Evolutionary conservation across 2,113 vertebrate genomes (phyloP), one percentile per base, ranked within the genome.

Genomic region (Larimichthys polyactis): DNA sequence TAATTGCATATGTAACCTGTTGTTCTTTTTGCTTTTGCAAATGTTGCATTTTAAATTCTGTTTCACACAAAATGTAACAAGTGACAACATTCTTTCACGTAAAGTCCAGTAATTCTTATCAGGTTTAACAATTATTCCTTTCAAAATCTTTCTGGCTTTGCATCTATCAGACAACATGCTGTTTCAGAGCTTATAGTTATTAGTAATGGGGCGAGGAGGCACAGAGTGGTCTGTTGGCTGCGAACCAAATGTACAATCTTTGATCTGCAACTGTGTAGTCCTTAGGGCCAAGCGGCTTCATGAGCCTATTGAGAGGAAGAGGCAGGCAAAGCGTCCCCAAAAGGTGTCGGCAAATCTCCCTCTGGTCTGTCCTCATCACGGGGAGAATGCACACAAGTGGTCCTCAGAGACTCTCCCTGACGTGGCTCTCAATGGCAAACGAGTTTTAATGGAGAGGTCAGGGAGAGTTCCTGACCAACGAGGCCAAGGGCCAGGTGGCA

Each of bases 401-500:
- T 83, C 95, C 93, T 88, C n/a, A 7, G 95, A 91, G 92, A 91
- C 83, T 65, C 73, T 65, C 89, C 75, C 85, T 82, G 84, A 86
- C 75, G 82, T 77, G 77, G 80, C 77, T 85, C 90, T 92, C 82
- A 73, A 77, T 86, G 87, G 91, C 87, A 94, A 93, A 93, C 63
- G 72, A 90, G 90, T 93, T 94, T 92, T 92, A 91, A 87, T 82
- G 79, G 82, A 80, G 92, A 86, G 94, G 93, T 94, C 94, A 94
- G 90, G 48, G 83, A 92, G 93, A 93, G 94, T 95, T 94, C 91
- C 81, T 69, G 62, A 90, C 84, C 92, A 90, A 67, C 73, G 84
- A 89, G 84, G 87, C 91, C 80, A 60, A 24, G 92, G 87, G 92
- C 94, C 95, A 95, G 94, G 94, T 95, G 94, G 91, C 92, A 94